Percentiles rank a stretch among this genome's conserved stretches.
Evolutionary conservation across 2,113 vertebrate genomes (phyloP).

Genomic region (Cathartes aura): DNA sequence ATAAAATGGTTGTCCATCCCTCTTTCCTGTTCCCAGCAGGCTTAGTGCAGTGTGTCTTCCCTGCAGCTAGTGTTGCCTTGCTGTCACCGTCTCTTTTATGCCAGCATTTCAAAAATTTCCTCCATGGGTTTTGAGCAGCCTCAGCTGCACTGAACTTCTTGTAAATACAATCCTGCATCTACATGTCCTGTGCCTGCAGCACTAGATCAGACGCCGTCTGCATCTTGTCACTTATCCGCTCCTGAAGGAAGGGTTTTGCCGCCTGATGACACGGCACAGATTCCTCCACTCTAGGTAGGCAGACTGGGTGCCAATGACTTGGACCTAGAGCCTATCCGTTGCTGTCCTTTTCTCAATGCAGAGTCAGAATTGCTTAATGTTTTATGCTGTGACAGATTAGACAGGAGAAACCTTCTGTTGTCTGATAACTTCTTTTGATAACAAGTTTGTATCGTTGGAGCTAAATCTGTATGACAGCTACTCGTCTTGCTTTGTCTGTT

Average conservation of each 20-base stretch:
- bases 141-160: slow-evolving; percentile 1
- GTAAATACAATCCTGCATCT: neutral
- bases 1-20: neutral
- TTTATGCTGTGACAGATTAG: neutral
- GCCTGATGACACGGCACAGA: neutral
- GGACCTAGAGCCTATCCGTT: neutral
- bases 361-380: neutral
- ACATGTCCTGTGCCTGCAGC: slow-evolving; percentile 6
- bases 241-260: neutral
- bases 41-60: neutral
- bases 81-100: slow-evolving; percentile 10
- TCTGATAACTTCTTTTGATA: neutral
- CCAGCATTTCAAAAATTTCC: slow-evolving; percentile 33
- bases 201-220: neutral
- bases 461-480: neutral
- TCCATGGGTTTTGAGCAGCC: neutral
- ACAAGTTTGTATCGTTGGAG: neutral
- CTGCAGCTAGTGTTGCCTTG: neutral
- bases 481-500: neutral
- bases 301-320: neutral
- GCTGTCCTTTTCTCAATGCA: neutral
- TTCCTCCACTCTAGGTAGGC: neutral
- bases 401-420: neutral
- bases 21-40: neutral
- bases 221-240: neutral